phyloP scores from a whole-genome alignment of 2,888 invertebrate genomes.

The Athetis lepigone region DNA sequence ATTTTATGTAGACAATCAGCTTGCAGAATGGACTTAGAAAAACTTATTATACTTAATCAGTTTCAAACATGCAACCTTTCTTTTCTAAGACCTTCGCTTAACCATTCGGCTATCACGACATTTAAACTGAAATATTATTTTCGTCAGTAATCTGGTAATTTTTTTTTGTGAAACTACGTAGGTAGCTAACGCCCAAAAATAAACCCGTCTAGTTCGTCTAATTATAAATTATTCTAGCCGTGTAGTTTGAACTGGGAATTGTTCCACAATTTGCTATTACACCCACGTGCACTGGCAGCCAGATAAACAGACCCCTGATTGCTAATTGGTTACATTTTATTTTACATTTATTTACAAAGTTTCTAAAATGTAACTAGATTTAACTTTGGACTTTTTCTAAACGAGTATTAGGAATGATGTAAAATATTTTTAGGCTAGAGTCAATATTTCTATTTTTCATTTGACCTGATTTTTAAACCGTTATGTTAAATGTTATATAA shows the following conservation, averaged over 20 bases:
- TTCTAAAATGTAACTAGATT: conserved; percentile 20
- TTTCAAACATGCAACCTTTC: too few species aligned
- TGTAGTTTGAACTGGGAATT: conserved; percentile 15
- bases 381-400: too few species aligned
- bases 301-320: conserved; percentile 33
- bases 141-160: not conserved
- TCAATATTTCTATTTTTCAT: too few species aligned
- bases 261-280: conserved; percentile 23
- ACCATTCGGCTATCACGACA: too few species aligned
- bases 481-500: too few species aligned
- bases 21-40: too few species aligned
- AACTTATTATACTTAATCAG: too few species aligned
- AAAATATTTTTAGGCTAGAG: too few species aligned
- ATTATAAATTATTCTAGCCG: conserved; percentile 39
- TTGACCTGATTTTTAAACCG: too few species aligned
- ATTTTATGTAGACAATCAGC: too few species aligned
- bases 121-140: not conserved
- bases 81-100: too few species aligned
- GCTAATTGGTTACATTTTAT: conserved; percentile 35
- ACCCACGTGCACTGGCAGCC: conserved; percentile 23
- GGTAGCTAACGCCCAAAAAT: conserved; percentile 7
- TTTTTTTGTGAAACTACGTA: not conserved
- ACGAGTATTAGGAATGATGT: too few species aligned
- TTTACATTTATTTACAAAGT: conserved; percentile 7
- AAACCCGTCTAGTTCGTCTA: not conserved